These are phyloP conservation scores for Actinia tenebrosa DNA, from an alignment of 64 coral and sea anemone species.

Conservation along the genomic window DNA sequence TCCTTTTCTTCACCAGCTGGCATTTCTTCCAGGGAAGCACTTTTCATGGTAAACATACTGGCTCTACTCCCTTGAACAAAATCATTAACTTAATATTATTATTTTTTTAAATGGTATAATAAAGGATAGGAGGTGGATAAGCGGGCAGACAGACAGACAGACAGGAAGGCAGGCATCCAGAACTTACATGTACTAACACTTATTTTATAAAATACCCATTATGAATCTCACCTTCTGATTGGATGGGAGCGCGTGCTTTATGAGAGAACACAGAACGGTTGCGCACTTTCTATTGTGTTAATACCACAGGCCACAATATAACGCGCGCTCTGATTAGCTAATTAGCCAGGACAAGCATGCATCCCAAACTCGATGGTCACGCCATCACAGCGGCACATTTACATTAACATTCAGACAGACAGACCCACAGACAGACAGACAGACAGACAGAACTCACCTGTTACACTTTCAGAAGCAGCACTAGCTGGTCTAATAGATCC, in stretches of 20 bases:
- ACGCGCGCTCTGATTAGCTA: no score
- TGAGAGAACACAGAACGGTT: no score
- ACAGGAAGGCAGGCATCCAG: neutral
- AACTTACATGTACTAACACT: neutral
- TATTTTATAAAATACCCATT: no score
- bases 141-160: neutral
- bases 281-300: no score
- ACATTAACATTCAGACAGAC: neutral
- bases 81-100: neutral
- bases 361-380: no score
- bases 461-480: constrained; percentile 67
- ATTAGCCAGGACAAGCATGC: no score
- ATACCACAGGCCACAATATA: no score
- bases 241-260: no score
- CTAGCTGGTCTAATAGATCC: constrained; percentile 59
- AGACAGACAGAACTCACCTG: constrained; percentile 35
- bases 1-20: constrained; percentile 51
- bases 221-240: no score
- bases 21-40: constrained; percentile 67
- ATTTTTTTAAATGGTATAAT: neutral
- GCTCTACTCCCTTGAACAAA: constrained; percentile 72
- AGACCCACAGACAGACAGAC: neutral
- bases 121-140: neutral
- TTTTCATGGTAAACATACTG: constrained; percentile 85
- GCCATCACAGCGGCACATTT: no score